These are phyloP conservation scores for Rhincodon typus DNA, from an alignment of 2,797 vertebrate species.

Conservation along the genomic window DNA sequence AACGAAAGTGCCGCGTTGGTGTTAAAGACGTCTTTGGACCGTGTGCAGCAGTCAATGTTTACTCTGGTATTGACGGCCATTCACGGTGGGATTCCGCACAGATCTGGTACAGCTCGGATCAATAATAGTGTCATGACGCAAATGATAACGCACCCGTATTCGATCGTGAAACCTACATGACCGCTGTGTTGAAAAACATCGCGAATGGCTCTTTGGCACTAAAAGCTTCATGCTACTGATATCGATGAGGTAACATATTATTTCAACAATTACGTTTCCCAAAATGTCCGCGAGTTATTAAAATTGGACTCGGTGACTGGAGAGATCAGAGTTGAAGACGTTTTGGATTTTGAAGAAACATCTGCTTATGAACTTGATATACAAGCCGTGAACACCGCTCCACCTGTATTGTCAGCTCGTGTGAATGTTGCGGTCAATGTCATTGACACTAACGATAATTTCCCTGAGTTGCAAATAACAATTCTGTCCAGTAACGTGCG, in stretches of 20 bases:
- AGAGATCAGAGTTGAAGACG: slow-evolving; percentile 58
- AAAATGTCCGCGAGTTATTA: slow-evolving; percentile 48
- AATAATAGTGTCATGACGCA: background rate
- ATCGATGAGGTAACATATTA: slow-evolving; percentile 44
- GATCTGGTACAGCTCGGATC: slow-evolving; percentile 50
- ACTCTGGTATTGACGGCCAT: slow-evolving; percentile 57
- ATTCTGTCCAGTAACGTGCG: slow-evolving; percentile 41
- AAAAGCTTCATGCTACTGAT: background rate
- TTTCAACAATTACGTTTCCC: slow-evolving; percentile 39
- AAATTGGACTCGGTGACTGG: slow-evolving; percentile 53
- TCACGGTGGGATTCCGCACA: slow-evolving; percentile 63
- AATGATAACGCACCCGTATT: background rate
- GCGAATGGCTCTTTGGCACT: background rate
- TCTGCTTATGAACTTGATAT: background rate
- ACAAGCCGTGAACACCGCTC: background rate
- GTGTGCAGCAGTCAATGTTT: slow-evolving; percentile 53
- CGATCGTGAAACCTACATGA: background rate
- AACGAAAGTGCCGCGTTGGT: slow-evolving; percentile 54
- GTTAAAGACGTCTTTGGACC: slow-evolving; percentile 57
- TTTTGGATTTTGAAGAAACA: slow-evolving; percentile 54
- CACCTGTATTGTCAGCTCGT: background rate
- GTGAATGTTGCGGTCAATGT: slow-evolving; percentile 36
- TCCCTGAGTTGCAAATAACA: slow-evolving; percentile 42
- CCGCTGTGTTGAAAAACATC: background rate
- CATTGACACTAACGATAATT: slow-evolving; percentile 45